A percentile compares a stretch with the other conserved stretches of the same genome.
These are phyloP conservation scores for Falco punctatus DNA, from an alignment of 2,113 vertebrate species.

Conservation along the genomic window DNA sequence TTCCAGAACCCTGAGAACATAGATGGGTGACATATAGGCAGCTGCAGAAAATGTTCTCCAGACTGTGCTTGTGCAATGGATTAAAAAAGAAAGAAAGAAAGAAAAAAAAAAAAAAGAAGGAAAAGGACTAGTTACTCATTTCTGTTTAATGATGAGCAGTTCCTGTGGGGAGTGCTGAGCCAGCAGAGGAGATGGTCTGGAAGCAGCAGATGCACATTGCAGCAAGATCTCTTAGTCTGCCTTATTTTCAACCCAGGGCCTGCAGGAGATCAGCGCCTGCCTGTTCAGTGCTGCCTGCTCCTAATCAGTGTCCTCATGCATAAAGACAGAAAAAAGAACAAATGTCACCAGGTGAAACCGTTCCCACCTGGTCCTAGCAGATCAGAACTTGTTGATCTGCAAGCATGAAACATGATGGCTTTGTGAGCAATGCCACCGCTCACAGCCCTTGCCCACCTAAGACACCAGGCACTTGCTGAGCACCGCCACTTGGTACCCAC, in stretches of 20 bases:
- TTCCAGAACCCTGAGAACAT: background rate
- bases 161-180: background rate
- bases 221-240: background rate
- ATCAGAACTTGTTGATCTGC: background rate
- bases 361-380: background rate
- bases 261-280: background rate
- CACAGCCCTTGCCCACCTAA: background rate
- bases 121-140: background rate
- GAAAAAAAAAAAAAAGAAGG: rapidly evolving
- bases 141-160: background rate
- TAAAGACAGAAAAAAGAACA: background rate
- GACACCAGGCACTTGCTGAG: background rate
- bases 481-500: background rate
- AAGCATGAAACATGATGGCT: rapidly evolving
- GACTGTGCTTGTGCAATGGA: background rate
- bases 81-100: background rate
- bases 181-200: background rate
- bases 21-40: background rate
- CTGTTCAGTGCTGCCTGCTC: background rate
- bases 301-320: background rate
- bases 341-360: background rate
- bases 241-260: background rate
- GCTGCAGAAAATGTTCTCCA: conserved; percentile 19
- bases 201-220: background rate
- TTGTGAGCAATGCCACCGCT: background rate